A percentile compares a stretch with the other conserved stretches of the same genome.
Conservation (phyloP, 2,797 vertebrate species). For the Myotis findleyi region DNA sequence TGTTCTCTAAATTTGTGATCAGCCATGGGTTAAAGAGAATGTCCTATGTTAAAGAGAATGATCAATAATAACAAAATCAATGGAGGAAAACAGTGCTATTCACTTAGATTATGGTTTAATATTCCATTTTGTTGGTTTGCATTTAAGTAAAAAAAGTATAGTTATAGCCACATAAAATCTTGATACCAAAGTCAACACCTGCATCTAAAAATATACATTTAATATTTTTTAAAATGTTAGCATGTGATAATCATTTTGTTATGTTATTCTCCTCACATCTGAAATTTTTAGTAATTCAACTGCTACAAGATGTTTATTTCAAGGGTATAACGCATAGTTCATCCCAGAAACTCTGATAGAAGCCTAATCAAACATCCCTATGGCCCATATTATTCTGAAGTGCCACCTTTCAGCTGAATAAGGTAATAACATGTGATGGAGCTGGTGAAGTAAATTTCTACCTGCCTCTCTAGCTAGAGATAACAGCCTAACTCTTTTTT, state of each 20-base stretch:
- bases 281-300: neutral
- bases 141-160: conserved; percentile 6
- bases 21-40: conserved; percentile 48
- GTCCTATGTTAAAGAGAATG: neutral
- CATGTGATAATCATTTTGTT: neutral
- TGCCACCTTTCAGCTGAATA: conserved; percentile 55
- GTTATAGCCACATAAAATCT: neutral
- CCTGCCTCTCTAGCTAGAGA: neutral
- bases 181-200: neutral
- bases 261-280: neutral
- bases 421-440: neutral
- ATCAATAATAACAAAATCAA: conserved; percentile 44
- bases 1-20: conserved; percentile 14
- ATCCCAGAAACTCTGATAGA: conserved; percentile 20
- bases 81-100: neutral
- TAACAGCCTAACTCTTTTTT: neutral
- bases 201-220: neutral
- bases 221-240: conserved; percentile 41
- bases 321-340: neutral
- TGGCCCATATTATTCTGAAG: conserved; percentile 45
- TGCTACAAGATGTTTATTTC: neutral
- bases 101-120: neutral
- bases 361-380: neutral
- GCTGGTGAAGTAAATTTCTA: neutral
- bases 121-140: neutral